A percentile compares a stretch with the other conserved stretches of the same genome.
Conservation (phyloP, 2,113 vertebrate genomes). For the Agapornis roseicollis region DNA sequence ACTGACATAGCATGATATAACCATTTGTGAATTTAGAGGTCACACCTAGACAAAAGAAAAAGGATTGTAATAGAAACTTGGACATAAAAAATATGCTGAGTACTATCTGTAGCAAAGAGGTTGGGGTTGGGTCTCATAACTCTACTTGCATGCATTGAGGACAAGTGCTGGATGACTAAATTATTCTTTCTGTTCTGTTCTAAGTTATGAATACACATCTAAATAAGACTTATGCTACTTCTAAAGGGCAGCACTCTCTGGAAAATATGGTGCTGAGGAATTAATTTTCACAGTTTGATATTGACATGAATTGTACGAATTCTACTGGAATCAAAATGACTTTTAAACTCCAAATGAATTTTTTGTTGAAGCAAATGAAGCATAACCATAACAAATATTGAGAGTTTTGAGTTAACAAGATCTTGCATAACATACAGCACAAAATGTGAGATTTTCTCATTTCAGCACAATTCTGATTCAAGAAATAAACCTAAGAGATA, state of each 20-base stretch:
- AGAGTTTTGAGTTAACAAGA: not conserved
- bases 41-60: not conserved
- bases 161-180: not conserved
- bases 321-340: not conserved
- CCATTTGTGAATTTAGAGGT: not conserved
- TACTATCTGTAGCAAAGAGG: not conserved
- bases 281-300: slow-evolving; percentile 4
- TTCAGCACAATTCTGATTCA: not conserved
- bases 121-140: not conserved
- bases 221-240: not conserved
- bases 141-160: not conserved
- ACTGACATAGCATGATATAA: not conserved
- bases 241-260: not conserved
- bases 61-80: not conserved
- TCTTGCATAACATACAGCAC: not conserved
- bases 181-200: not conserved
- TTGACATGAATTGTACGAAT: not conserved
- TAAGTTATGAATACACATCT: not conserved
- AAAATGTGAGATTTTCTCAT: not conserved
- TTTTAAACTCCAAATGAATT: not conserved
- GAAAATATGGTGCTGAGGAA: not conserved
- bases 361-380: not conserved
- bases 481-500: not conserved
- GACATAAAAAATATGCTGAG: not conserved
- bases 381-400: not conserved